Evolutionary conservation across 2,113 vertebrate genomes (phyloP).

Genomic region (Rhabdornis inornatus): DNA sequence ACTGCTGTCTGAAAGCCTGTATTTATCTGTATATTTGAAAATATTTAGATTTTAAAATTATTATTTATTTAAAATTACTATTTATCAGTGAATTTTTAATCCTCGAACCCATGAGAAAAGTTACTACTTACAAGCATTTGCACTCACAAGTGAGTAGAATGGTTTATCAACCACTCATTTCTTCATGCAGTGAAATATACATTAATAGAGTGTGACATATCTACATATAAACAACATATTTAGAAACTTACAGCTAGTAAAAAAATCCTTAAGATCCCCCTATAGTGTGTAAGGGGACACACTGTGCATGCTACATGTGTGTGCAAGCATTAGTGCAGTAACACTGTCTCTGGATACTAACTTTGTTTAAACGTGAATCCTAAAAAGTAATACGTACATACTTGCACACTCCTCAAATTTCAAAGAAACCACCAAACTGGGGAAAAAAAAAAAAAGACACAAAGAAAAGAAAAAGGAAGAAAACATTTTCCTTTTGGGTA

Average conservation of each 20-base stretch:
- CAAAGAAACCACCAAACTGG: background rate
- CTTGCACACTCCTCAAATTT: background rate
- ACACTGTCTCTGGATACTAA: background rate
- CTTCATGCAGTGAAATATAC: background rate
- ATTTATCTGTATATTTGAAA: background rate
- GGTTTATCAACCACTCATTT: background rate
- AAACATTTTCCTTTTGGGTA: background rate
- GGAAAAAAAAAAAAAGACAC: background rate
- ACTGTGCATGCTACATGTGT: background rate
- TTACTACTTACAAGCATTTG: background rate
- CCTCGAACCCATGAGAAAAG: background rate
- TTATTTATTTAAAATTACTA: background rate
- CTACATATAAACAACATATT: background rate
- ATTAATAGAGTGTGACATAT: background rate
- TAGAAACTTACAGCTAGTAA: background rate
- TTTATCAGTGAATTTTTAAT: background rate
- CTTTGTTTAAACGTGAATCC: background rate
- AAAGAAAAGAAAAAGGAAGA: background rate
- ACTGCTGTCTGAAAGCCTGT: background rate
- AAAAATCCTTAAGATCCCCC: background rate
- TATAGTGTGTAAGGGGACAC: background rate
- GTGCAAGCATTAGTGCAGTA: background rate
- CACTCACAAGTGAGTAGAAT: background rate
- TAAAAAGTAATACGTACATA: background rate
- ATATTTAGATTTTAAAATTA: background rate